A percentile compares a stretch with the other conserved stretches of the same genome.
Conservation (phyloP, 2,113 vertebrate species). For the Cichladusa arquata region DNA sequence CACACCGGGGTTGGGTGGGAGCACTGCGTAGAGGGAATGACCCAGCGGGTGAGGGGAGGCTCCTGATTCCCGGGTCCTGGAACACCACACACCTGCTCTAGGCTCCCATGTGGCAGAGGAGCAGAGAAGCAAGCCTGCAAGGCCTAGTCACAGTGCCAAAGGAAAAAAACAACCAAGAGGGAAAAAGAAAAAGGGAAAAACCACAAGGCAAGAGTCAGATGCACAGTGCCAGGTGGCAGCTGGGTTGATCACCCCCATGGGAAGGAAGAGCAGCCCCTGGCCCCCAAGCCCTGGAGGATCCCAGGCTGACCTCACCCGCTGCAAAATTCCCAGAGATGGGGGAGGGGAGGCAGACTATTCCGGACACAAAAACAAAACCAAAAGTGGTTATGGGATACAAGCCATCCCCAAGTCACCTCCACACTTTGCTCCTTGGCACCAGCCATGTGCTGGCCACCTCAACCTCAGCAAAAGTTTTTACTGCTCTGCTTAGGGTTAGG, state of each 20-base stretch:
- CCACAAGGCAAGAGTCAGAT: neutral
- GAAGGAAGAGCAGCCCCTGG: neutral
- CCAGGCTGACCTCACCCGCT: neutral
- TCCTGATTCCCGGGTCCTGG: neutral
- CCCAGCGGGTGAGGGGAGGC: neutral
- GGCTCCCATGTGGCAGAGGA: neutral
- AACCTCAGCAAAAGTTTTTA: neutral
- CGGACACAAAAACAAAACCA: neutral
- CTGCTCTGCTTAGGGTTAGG: neutral
- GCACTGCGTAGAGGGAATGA: accelerated
- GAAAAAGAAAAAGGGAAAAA: neutral
- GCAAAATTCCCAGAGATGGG: accelerated
- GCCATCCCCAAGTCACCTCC: neutral
- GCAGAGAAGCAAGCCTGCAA: neutral
- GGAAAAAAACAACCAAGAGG: neutral
- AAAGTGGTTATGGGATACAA: neutral
- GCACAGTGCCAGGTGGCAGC: accelerated
- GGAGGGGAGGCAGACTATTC: neutral
- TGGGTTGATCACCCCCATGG: accelerated
- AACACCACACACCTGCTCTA: neutral
- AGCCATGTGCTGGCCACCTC: neutral
- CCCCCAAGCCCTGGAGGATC: accelerated
- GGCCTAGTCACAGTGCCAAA: neutral
- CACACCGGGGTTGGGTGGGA: accelerated
- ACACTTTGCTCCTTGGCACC: neutral